These are phyloP conservation scores for Eulithis testata DNA, from an alignment of 2,888 invertebrate species.

Conservation along the genomic window DNA sequence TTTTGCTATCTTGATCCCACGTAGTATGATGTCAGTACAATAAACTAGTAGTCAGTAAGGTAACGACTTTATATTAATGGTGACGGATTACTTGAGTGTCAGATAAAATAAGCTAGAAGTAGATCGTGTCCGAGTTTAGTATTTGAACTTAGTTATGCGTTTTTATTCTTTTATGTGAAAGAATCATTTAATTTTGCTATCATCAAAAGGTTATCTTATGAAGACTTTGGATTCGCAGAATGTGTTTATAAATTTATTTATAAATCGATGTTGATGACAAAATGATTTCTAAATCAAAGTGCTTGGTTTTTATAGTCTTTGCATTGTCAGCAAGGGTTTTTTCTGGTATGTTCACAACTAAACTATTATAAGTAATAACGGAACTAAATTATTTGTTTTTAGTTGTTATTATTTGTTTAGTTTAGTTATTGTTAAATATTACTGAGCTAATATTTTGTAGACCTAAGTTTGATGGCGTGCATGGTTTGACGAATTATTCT, in stretches of 20 bases:
- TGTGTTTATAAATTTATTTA: neutral
- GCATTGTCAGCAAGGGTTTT: constrained; percentile 19
- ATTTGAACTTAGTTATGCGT: too few species aligned
- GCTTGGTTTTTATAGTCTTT: constrained; percentile 5
- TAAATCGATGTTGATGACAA: neutral
- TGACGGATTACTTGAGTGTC: too few species aligned
- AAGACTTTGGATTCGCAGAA: neutral
- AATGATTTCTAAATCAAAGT: constrained; percentile 3
- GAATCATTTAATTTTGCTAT: neutral
- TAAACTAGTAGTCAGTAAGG: constrained; percentile 12
- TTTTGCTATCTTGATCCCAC: constrained; percentile 20
- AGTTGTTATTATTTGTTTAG: too few species aligned
- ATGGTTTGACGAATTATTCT: too few species aligned
- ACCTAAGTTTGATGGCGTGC: too few species aligned
- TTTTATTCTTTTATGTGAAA: neutral
- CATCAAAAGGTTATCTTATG: constrained; percentile 1
- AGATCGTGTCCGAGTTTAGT: too few species aligned
- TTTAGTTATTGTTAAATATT: too few species aligned
- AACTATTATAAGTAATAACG: too few species aligned
- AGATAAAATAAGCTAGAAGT: too few species aligned
- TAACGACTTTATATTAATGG: neutral
- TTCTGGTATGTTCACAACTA: constrained; percentile 17
- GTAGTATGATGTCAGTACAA: constrained; percentile 26
- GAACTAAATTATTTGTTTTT: too few species aligned
- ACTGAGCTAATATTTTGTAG: too few species aligned